Percentiles rank a stretch among this genome's conserved stretches.
Evolutionary conservation across 1,140 invertebrate genomes (phyloP).

Genomic region (Panonychus citri): DNA sequence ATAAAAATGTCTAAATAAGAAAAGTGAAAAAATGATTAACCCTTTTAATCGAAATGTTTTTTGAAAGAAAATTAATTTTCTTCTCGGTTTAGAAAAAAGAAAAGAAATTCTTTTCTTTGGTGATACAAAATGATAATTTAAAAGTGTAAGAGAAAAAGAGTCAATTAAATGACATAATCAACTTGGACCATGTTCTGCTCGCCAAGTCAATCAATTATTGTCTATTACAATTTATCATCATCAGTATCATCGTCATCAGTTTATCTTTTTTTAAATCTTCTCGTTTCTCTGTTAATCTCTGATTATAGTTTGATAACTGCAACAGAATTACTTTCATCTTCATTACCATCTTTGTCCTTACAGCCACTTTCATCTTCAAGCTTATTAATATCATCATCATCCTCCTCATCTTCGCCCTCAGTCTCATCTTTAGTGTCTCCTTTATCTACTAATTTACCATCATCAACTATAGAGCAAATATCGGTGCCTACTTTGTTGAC

Average conservation of each 20-base stretch:
- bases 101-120: no score
- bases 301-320: neutral
- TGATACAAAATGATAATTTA: no score
- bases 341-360: neutral
- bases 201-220: no score
- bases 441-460: neutral
- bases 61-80: no score
- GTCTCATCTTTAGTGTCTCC: neutral
- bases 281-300: neutral
- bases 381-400: neutral
- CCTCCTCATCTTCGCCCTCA: neutral
- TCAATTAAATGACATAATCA: neutral
- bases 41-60: no score
- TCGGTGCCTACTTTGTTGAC: slow-evolving; percentile 42
- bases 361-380: no score
- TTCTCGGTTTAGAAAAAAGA: no score
- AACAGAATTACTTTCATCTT: neutral
- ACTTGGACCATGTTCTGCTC: neutral
- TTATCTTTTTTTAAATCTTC: neutral
- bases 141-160: no score
- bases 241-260: neutral
- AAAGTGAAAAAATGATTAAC: no score
- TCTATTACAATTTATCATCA: neutral
- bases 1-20: no score
- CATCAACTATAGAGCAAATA: slow-evolving; percentile 33